Evolutionary conservation across 2,113 vertebrate genomes (phyloP).

Genomic region (Mionectes macconnelli): DNA sequence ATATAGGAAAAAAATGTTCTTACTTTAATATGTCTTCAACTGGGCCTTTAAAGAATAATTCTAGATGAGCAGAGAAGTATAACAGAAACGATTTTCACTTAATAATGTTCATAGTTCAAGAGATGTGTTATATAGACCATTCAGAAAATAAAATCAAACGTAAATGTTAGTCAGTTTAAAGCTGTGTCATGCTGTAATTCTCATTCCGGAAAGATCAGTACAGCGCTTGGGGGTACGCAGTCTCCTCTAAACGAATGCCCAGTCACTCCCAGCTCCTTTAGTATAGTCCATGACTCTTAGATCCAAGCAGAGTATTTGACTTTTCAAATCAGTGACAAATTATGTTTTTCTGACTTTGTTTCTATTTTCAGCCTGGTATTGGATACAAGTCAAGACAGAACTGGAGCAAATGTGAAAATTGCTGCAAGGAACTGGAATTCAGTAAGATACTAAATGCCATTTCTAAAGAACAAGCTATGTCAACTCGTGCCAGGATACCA

Average conservation of each 20-base stretch:
- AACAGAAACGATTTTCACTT: background rate
- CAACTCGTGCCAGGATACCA: background rate
- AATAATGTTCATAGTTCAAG: background rate
- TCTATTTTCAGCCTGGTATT: slow-evolving; percentile 42
- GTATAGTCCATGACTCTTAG: background rate
- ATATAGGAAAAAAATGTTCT: background rate
- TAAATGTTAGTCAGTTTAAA: background rate
- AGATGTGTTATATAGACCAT: rapidly evolving
- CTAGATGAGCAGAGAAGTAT: background rate
- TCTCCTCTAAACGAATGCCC: background rate
- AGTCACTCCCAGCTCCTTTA: background rate
- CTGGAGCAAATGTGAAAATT: slow-evolving; percentile 43
- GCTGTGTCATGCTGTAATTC: background rate
- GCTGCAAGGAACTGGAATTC: slow-evolving; percentile 4
- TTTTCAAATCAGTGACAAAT: slow-evolving; percentile 25
- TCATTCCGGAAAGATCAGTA: background rate
- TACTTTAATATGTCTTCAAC: background rate
- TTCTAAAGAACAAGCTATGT: background rate
- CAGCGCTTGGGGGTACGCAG: background rate
- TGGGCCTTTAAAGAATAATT: background rate
- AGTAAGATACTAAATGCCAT: background rate
- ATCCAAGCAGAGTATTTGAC: background rate
- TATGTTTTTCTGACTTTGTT: slow-evolving; percentile 3
- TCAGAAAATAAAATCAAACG: background rate
- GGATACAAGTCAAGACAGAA: slow-evolving; percentile 49